These are phyloP conservation scores for Amphipyra berbera DNA, from an alignment of 2,888 invertebrate species.

Conservation along the genomic window DNA sequence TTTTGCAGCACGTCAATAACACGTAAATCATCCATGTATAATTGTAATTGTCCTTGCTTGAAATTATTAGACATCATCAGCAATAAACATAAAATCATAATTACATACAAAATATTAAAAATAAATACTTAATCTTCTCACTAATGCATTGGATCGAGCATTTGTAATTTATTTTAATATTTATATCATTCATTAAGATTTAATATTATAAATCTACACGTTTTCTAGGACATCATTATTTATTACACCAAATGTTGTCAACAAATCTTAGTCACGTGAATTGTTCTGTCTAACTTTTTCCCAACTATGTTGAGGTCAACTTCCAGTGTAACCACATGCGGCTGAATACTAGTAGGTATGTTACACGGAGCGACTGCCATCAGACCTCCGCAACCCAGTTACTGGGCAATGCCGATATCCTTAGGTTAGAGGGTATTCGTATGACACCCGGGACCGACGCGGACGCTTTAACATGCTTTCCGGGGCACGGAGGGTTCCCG, in stretches of 20 bases:
- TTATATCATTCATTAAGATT: constrained; percentile 9
- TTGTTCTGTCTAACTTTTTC: too few species aligned
- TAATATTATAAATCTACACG: constrained; percentile 11
- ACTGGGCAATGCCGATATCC: too few species aligned
- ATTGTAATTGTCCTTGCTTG: not conserved
- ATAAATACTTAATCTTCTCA: not conserved
- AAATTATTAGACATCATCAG: not conserved
- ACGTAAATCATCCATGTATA: not conserved
- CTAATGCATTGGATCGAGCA: constrained; percentile 4
- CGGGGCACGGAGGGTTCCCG: too few species aligned
- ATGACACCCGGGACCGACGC: too few species aligned
- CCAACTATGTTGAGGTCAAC: too few species aligned
- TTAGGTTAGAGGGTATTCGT: too few species aligned
- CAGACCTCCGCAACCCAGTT: too few species aligned
- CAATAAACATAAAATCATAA: constrained; percentile 3
- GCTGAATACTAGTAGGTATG: too few species aligned
- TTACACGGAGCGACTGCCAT: not conserved
- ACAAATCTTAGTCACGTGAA: not conserved
- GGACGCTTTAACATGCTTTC: too few species aligned
- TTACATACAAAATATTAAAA: not conserved
- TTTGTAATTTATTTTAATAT: constrained; percentile 9
- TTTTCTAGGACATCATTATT: constrained; percentile 49
- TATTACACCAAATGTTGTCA: constrained; percentile 3
- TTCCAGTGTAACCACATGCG: too few species aligned
- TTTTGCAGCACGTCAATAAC: not conserved